Conservation (phyloP, 2,888 invertebrate genomes). For the Kryphioiulus occultus region DNA sequence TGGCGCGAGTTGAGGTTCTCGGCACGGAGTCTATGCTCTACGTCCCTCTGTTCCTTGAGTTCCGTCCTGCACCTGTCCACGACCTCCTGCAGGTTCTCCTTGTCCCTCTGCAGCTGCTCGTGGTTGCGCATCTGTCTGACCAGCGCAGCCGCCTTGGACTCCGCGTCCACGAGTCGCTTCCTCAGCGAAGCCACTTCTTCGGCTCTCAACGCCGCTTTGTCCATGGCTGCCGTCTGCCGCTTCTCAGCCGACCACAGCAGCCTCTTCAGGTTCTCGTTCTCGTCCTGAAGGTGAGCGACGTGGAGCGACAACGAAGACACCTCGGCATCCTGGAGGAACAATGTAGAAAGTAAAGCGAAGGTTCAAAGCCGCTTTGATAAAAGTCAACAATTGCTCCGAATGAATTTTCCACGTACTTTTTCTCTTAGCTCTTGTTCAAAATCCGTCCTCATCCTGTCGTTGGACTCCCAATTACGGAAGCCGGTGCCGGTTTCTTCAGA, state of each 20-base stretch:
- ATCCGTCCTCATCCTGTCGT: too few relatives aligned
- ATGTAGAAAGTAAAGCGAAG: too few relatives aligned
- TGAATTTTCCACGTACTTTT: too few relatives aligned
- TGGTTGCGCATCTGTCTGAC: constrained; percentile 39
- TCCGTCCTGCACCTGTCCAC: constrained; percentile 46
- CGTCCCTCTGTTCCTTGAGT: constrained; percentile 51
- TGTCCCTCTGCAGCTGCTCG: constrained; percentile 49
- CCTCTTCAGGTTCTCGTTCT: constrained; percentile 29
- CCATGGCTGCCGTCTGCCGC: neutral
- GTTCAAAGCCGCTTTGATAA: too few relatives aligned
- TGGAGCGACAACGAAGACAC: constrained; percentile 41
- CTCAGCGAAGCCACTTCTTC: constrained; percentile 41
- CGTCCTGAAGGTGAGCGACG: constrained; percentile 43
- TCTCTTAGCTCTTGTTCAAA: too few relatives aligned
- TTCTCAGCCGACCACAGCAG: constrained; percentile 21
- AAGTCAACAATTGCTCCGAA: too few relatives aligned
- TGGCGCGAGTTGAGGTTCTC: constrained; percentile 53
- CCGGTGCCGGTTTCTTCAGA: too few relatives aligned
- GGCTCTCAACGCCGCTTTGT: neutral
- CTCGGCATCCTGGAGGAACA: constrained; percentile 16
- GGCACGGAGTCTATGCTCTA: constrained; percentile 51
- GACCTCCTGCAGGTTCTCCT: constrained; percentile 43
- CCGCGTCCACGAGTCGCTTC: constrained; percentile 47
- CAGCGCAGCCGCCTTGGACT: constrained; percentile 44
- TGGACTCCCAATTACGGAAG: too few relatives aligned